Percentiles rank a stretch among this genome's conserved stretches.
Conservation (phyloP, 2,797 vertebrate genomes). For the Trachops cirrhosus region DNA sequence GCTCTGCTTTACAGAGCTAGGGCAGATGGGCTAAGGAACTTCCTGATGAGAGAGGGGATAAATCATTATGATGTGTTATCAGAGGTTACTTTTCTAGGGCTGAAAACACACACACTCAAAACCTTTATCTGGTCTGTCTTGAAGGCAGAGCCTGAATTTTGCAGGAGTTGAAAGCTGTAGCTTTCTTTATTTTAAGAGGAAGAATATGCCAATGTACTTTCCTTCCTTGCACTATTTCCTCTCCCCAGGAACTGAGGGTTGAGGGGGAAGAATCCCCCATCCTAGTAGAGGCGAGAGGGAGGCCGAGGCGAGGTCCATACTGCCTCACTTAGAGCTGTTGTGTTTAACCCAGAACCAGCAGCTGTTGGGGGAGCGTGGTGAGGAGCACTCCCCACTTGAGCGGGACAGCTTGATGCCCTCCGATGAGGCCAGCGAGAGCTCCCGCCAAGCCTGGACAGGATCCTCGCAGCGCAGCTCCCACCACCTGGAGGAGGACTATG, state of each 20-base stretch:
- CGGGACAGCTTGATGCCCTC: constrained; percentile 97
- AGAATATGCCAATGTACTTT: not conserved
- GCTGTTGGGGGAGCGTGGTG: constrained; percentile 87
- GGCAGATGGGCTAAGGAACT: not conserved
- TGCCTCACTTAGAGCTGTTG: not conserved
- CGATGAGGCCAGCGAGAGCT: constrained; percentile 93
- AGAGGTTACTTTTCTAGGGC: not conserved
- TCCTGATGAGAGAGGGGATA: not conserved
- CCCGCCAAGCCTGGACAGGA: constrained; percentile 87
- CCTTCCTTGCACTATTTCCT: not conserved
- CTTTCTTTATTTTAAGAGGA: not conserved
- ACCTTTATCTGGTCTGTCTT: not conserved
- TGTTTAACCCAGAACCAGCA: constrained; percentile 87
- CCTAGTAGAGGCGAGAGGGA: not conserved
- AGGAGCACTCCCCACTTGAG: constrained; percentile 91
- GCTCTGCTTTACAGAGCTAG: not conserved
- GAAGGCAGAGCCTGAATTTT: constrained; percentile 22
- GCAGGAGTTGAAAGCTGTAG: not conserved
- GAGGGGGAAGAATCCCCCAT: not conserved
- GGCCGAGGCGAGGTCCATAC: accelerated
- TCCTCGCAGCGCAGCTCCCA: constrained; percentile 86
- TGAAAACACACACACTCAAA: not conserved
- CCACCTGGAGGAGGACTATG: constrained; percentile 88
- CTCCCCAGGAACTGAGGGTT: not conserved
- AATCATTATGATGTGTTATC: not conserved